Evolutionary conservation across 2,797 vertebrate species (phyloP).

Genomic region (Ceyx erithaca): DNA sequence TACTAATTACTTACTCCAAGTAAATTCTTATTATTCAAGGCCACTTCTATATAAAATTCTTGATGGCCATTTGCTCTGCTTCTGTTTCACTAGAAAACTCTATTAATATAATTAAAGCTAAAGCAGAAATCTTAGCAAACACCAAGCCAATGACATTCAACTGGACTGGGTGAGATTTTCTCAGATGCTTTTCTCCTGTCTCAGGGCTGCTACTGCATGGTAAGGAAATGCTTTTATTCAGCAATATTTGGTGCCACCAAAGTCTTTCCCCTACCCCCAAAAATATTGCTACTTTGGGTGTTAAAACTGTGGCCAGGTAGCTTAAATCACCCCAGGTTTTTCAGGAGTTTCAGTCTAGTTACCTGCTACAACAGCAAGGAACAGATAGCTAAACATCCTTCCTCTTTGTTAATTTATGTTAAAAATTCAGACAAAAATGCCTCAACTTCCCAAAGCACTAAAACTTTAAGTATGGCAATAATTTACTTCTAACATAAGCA

Average conservation of each 20-base stretch:
- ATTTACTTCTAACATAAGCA: slow-evolving; percentile 15
- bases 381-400: background rate
- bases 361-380: background rate
- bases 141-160: background rate
- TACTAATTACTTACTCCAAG: background rate
- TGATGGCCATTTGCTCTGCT: background rate
- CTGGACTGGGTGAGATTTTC: background rate
- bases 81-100: background rate
- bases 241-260: background rate
- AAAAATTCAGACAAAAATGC: background rate
- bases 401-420: background rate
- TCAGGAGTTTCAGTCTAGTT: background rate
- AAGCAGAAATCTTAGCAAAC: background rate
- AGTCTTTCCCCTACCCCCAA: background rate
- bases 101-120: background rate
- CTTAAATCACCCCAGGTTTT: background rate
- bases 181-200: background rate
- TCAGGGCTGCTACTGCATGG: accelerated
- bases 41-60: background rate
- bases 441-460: background rate
- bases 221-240: background rate
- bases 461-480: background rate
- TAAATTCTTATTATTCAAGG: background rate
- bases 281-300: background rate
- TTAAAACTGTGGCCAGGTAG: background rate